These are phyloP conservation scores for Apamea monoglypha DNA, from an alignment of 2,888 invertebrate species.

Conservation along the genomic window DNA sequence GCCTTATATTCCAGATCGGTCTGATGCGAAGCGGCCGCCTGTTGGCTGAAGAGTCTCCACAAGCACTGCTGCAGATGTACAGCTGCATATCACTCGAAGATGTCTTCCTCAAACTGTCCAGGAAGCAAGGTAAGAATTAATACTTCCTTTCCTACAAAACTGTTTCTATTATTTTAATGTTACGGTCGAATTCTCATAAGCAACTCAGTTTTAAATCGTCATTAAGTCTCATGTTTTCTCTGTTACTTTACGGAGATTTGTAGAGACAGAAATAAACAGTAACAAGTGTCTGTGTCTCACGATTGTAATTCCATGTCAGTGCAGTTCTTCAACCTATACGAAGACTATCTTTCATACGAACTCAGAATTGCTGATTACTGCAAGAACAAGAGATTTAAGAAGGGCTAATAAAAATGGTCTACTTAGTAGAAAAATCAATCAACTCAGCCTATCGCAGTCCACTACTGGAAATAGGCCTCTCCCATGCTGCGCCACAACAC, in stretches of 20 bases:
- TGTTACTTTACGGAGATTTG: not conserved
- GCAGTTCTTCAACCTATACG: not conserved
- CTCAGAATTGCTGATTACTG: not conserved
- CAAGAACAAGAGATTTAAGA: not conserved
- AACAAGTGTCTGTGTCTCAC: not conserved
- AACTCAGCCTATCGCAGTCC: no score
- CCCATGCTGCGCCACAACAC: not conserved
- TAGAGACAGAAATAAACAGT: not conserved
- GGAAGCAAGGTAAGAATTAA: constrained; percentile 91
- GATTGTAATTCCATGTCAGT: not conserved
- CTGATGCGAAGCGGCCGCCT: constrained; percentile 97
- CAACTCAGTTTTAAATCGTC: not conserved
- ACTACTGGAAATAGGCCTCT: no score
- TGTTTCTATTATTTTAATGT: constrained; percentile 12
- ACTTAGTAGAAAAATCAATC: no score
- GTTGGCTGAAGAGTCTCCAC: constrained; percentile 97
- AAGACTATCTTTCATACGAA: not conserved
- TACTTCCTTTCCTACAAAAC: not conserved
- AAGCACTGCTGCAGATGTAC: constrained; percentile 95
- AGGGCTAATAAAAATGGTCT: not conserved
- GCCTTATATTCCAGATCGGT: constrained; percentile 93
- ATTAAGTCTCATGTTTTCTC: not conserved
- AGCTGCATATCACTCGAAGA: constrained; percentile 96
- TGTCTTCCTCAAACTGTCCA: constrained; percentile 97
- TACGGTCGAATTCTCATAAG: constrained; percentile 6